Evolutionary conservation across 2,113 vertebrate genomes (phyloP), one percentile per base, ranked within the genome.

Genomic region (Phylloscopus trochilus): DNA sequence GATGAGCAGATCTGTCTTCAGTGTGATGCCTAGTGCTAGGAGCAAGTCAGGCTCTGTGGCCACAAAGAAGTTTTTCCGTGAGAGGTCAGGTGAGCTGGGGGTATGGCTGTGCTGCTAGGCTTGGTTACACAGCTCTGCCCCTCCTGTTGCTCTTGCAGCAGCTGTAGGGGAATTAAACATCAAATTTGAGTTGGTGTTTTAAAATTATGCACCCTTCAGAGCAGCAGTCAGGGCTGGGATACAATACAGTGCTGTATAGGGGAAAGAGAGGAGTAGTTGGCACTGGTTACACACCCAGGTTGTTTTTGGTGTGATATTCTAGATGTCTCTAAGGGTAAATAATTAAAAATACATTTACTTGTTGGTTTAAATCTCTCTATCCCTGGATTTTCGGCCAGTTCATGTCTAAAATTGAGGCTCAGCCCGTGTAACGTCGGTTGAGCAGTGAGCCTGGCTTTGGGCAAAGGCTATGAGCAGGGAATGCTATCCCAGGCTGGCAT

Each of bases 181-280:
- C 6, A 6, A 13, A 15, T 59, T 15, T 49, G 46, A 72, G 46
- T n/a, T 21, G 23, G 12, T 37, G 7, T 59, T 82, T 78, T 33
- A 11, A 87, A 75, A 28, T 16, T 0, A 1, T 1, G 3, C 7
- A 0, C 8, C 55, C n/a, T 16, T 41, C 20, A 21, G 37, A 69
- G 6, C 4, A 26, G n/a, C 23, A 31, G 64, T 60, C 26, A 14
- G 64, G n/a, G 10, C 18, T 15, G 24, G 17, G 10, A 3, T 39
- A 4, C 11, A 4, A 3, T 10, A 2, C 27, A 13, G 22, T 31
- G 3, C 47, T 13, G 1, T 15, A 0, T 3, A 30, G 26, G 49
- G 33, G 5, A 10, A 30, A 5, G 41, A 51, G 51, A 58, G 43
- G 28, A 35, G n/a, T 26, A 15, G 10, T 11, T 64, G 52, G 7